Base-by-base conservation (phyloP, 2,888 invertebrate species). In the Rhaphigaster nebulosa region DNA sequence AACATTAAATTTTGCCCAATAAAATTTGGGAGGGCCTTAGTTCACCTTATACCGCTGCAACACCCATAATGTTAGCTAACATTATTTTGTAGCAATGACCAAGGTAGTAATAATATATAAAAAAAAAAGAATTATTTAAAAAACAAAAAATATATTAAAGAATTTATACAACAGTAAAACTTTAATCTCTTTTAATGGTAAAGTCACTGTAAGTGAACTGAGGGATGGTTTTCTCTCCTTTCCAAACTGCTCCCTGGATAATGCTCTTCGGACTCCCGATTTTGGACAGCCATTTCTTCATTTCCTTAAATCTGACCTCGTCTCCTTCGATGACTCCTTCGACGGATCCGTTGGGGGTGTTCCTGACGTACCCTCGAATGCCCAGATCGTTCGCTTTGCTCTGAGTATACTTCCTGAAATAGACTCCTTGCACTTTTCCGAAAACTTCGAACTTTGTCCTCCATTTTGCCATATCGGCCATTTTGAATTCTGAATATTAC, bases 341-440 rank as follows among this genome's bases (percentile, higher is more conserved):
- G 0, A 97, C 97, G 0, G 96, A 96, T 13, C 95, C 96, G 56
- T 94, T 93, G 0, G 94, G 92, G 0, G 96, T 97, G 93, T 97
- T 97, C 95, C 95, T 96, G 93, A 96, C 96, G 96, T 96, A 97
- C 18, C 97, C 97, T 91, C 94, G 95, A 2, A 97, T 93, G 1
- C 95, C 95, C 41, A 96, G 94, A 93, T 95, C 95, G 52, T 95
- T 95, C 0, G 96, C 96, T 93, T 96, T 95, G 91, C 95, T 94
- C 93, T 96, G 95, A 0, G 97, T 97, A 92, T 95, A 95, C 96
- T 97, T 93, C 13, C 94, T 93, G 91, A 92, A 92, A 87, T 88
- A 80, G n/a, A 91, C 92, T 54, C 91, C 90, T 87, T 92, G 92
- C 18, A 92, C 92, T 88, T 84, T 88, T 23, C 92, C 92, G 84